phyloP scores from a whole-genome alignment of 2,113 vertebrate genomes.

The Diadophis punctatus region DNA sequence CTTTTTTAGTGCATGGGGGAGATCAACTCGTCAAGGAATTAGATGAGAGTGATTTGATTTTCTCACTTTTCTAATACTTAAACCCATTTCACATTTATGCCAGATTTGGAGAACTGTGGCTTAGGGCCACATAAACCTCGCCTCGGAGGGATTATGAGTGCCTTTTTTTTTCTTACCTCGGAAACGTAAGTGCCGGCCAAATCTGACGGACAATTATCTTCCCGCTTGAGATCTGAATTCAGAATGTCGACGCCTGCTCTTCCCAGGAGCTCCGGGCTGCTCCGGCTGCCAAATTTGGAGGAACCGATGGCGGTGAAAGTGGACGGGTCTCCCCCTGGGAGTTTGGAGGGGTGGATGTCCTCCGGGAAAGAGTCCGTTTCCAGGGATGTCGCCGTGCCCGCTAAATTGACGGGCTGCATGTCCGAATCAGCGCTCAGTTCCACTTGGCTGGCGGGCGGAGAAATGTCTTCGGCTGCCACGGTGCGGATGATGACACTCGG shows the following conservation, averaged over 20 bases:
- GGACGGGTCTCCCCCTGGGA: constrained; percentile 59
- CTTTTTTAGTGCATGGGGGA: neutral
- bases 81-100: neutral
- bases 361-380: constrained; percentile 70
- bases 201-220: constrained; percentile 61
- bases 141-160: too few relatives aligned
- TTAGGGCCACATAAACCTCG: neutral
- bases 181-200: constrained; percentile 69
- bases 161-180: constrained; percentile 65
- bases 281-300: constrained; percentile 72
- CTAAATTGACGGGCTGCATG: constrained; percentile 67
- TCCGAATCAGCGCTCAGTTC: constrained; percentile 76
- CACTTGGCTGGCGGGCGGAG: constrained; percentile 78
- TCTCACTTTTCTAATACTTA: neutral
- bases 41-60: too few relatives aligned
- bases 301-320: constrained; percentile 57
- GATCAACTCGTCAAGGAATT: neutral
- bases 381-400: constrained; percentile 64
- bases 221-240: constrained; percentile 64
- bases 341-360: constrained; percentile 69
- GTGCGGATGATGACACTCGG: constrained; percentile 95
- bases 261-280: constrained; percentile 72
- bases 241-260: constrained; percentile 64
- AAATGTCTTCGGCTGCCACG: constrained; percentile 81
- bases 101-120: neutral